A percentile compares a stretch with the other conserved stretches of the same genome.
phyloP scores from a whole-genome alignment of 2,113 vertebrate species.

The Otolemur garnettii region DNA sequence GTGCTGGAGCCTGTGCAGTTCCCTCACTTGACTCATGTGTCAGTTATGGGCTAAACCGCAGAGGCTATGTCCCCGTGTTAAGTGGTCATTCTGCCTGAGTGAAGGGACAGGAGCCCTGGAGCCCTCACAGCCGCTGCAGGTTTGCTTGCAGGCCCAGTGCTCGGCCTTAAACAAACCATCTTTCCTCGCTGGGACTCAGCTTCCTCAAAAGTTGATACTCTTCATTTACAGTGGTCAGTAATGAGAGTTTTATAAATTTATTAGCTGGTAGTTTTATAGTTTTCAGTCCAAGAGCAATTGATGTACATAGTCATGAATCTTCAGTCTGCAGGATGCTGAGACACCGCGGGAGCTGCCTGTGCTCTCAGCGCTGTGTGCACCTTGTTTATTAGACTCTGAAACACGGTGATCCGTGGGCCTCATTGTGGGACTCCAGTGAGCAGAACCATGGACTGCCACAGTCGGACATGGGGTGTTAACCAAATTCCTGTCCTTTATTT shows the following conservation, averaged over 20 bases:
- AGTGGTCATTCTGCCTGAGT: neutral
- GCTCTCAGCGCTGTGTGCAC: neutral
- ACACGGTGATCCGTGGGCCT: fast-evolving
- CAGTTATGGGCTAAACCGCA: neutral
- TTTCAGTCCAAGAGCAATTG: neutral
- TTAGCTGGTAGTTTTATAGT: neutral
- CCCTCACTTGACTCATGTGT: neutral
- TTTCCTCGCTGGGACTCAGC: neutral
- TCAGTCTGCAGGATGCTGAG: neutral
- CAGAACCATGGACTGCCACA: neutral
- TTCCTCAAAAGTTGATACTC: neutral
- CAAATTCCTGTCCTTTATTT: neutral
- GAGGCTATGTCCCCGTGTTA: neutral
- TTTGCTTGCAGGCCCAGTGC: no score
- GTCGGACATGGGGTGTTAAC: neutral
- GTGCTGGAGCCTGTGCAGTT: neutral
- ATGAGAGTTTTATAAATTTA: neutral
- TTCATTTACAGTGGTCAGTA: neutral
- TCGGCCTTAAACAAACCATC: neutral
- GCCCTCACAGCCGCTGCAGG: neutral
- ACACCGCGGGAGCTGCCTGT: neutral
- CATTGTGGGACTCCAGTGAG: neutral
- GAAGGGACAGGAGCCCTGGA: neutral
- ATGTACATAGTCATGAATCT: neutral
- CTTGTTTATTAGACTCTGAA: neutral